These are phyloP conservation scores for Mus spicilegus DNA, from an alignment of 2,113 vertebrate species.

Conservation along the genomic window DNA sequence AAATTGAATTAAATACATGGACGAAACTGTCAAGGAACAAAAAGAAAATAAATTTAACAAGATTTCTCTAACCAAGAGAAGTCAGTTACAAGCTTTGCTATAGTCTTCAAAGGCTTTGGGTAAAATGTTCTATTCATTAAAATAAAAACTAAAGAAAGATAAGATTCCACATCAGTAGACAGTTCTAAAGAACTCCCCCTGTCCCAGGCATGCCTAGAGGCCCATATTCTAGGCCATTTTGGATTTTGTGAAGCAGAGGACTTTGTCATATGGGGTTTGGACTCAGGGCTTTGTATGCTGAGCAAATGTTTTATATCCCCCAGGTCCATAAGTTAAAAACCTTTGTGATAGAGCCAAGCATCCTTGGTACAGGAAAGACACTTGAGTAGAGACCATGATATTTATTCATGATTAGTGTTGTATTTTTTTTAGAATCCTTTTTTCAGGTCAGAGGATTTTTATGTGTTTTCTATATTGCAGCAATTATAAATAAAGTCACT, in stretches of 20 bases:
- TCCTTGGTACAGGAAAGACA: no score
- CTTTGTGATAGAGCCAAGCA: neutral
- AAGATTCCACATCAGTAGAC: neutral
- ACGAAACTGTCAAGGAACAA: neutral
- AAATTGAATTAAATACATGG: neutral
- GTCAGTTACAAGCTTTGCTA: neutral
- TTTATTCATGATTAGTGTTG: neutral
- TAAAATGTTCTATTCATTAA: neutral
- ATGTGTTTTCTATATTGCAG: neutral
- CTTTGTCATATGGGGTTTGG: neutral
- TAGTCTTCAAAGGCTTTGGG: neutral
- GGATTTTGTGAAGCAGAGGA: neutral
- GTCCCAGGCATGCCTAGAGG: neutral
- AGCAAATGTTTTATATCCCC: neutral
- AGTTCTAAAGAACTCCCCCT: no score
- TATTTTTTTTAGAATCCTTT: neutral
- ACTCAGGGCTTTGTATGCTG: neutral
- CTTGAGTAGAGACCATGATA: neutral
- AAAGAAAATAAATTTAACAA: neutral
- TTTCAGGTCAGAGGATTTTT: neutral
- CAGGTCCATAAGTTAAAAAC: neutral
- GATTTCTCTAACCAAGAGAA: neutral
- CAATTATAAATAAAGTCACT: neutral
- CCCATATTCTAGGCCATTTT: neutral
- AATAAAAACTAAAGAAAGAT: neutral